Percentiles rank a stretch among this genome's conserved stretches.
Evolutionary conservation across 1,140 invertebrate species (phyloP).

Genomic region (Lycorma delicatula): DNA sequence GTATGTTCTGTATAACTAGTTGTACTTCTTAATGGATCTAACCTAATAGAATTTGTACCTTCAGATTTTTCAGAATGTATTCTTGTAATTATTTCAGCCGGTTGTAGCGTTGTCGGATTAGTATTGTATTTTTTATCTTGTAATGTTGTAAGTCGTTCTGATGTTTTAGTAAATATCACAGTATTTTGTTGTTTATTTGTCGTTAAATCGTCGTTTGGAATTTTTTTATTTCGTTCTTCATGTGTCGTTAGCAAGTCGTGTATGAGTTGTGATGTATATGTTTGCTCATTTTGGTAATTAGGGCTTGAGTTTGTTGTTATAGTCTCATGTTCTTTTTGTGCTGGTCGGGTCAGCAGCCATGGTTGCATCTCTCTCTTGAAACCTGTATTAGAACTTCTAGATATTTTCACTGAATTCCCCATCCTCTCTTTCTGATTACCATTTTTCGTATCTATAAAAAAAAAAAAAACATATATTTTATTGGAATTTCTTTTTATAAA

Average conservation of each 20-base stretch:
- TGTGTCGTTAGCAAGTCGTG: not conserved
- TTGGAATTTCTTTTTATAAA: no score
- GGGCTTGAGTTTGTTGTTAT: not conserved
- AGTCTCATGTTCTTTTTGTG: conserved; percentile 1
- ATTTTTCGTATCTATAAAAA: conserved; percentile 2
- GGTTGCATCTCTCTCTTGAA: conserved; percentile 28
- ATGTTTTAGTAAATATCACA: conserved; percentile 11
- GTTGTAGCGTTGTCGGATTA: no score
- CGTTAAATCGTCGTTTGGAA: conserved; percentile 4
- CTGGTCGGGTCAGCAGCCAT: conserved; percentile 25
- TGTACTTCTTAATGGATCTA: no score
- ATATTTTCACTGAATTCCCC: not conserved
- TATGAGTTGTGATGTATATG: not conserved
- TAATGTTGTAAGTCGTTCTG: not conserved
- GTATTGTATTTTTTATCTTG: no score
- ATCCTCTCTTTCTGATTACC: not conserved
- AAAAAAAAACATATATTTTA: conserved; percentile 1
- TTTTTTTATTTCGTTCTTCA: not conserved
- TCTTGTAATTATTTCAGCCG: no score
- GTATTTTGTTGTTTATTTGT: conserved; percentile 19
- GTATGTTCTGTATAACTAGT: no score
- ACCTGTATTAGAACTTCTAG: not conserved
- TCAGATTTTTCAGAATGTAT: no score
- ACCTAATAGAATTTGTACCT: no score
- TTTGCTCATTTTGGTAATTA: not conserved